These are phyloP conservation scores for Lordiphosa clarofinis DNA, from an alignment of 1,140 invertebrate genomes.

Conservation along the genomic window DNA sequence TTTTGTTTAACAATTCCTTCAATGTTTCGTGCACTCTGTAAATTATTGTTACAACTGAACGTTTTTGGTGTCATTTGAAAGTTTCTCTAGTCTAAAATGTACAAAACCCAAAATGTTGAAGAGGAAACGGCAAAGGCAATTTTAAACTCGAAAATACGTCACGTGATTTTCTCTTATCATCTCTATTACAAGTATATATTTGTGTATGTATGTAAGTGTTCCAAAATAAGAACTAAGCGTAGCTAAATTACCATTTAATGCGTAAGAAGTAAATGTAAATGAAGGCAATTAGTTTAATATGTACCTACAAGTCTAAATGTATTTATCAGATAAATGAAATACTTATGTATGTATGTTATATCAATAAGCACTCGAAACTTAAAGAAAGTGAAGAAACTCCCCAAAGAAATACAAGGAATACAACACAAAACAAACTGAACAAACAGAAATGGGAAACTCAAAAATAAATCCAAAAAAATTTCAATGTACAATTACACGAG, in stretches of 20 bases:
- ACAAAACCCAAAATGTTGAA: constrained; percentile 22
- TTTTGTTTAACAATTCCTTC: constrained; percentile 43
- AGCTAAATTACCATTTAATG: constrained; percentile 60
- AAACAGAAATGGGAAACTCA: constrained; percentile 47
- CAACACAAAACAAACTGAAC: constrained; percentile 60
- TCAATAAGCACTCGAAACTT: constrained; percentile 59
- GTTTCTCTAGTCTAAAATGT: constrained; percentile 42
- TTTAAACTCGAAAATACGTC: constrained; percentile 23
- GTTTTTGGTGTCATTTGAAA: constrained; percentile 24
- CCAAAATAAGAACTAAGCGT: constrained; percentile 51
- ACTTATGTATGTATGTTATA: constrained; percentile 67
- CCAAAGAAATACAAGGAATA: constrained; percentile 58
- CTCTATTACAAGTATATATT: constrained; percentile 23
- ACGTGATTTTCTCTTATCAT: constrained; percentile 59
- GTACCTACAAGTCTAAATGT: constrained; percentile 10
- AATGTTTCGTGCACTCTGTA: constrained; percentile 61
- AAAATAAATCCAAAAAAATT: constrained; percentile 71
- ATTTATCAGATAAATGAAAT: constrained; percentile 34
- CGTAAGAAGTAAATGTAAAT: constrained; percentile 57
- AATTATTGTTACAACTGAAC: constrained; percentile 65
- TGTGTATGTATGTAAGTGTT: constrained; percentile 64
- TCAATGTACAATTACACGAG: constrained; percentile 40
- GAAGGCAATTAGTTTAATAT: constrained; percentile 40
- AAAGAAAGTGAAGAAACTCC: constrained; percentile 11
- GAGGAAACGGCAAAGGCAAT: constrained; percentile 18